A percentile compares a stretch with the other conserved stretches of the same genome.
These are phyloP conservation scores for Pardalotus punctatus DNA, from an alignment of 2,113 vertebrate species.

Conservation along the genomic window DNA sequence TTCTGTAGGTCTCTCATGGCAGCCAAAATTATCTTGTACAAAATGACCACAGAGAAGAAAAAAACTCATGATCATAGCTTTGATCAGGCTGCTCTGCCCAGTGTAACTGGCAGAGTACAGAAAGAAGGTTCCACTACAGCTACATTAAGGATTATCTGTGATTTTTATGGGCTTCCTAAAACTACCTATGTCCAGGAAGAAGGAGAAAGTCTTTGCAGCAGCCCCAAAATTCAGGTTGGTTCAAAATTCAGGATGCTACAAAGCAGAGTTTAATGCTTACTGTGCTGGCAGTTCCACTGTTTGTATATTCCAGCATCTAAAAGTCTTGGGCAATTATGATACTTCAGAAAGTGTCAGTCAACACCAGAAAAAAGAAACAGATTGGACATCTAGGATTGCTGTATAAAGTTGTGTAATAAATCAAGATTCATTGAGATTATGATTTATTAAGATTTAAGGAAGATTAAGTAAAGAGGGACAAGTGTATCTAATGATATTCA, in stretches of 20 bases:
- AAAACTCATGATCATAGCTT: not conserved
- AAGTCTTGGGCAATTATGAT: not conserved
- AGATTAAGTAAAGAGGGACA: not conserved
- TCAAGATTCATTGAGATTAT: not conserved
- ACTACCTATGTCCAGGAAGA: not conserved
- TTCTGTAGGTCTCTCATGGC: not conserved
- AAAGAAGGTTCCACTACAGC: not conserved
- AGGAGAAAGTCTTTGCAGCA: not conserved
- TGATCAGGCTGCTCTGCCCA: not conserved
- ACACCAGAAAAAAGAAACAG: not conserved
- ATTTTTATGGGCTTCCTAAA: not conserved
- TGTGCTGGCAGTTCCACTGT: not conserved
- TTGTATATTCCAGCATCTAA: not conserved
- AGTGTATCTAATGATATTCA: not conserved
- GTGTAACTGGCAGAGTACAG: not conserved
- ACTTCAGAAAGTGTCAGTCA: slow-evolving; percentile 4
- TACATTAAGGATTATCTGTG: not conserved
- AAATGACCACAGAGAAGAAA: not conserved
- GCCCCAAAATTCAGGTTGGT: not conserved
- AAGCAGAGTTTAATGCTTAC: not conserved
- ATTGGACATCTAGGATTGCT: not conserved
- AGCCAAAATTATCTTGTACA: not conserved
- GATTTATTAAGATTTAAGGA: not conserved
- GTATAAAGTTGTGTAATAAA: not conserved
- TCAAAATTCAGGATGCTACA: not conserved